Evolutionary conservation across 2,797 vertebrate species (phyloP), one percentile per base, ranked within the genome.

Genomic region (Austrolebias charrua): DNA sequence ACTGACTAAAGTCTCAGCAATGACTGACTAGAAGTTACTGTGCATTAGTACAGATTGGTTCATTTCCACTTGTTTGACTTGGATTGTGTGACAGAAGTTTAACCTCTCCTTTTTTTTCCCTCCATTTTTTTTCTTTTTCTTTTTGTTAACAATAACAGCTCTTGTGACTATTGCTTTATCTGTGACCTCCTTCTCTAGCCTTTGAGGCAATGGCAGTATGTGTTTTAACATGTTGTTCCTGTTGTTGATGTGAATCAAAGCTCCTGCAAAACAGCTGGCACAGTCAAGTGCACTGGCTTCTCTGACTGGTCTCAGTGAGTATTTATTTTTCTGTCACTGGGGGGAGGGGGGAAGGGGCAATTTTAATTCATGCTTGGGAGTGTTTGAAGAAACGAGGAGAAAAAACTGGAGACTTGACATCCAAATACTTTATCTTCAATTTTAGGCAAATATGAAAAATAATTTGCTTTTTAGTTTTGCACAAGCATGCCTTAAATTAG

Each of bases 211-310:
- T 96, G 96, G 95, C 95, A 95, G 94, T 98, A 96, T 98, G 96
- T 98, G 96, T 99, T 96, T 99, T 99, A 99, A 99, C 98, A 97
- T 99, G 95, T 98, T 99, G 96, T 97, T 98, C 97, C 98, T 98
- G 97, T 98, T 99, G 97, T 98, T 99, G 97, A 98, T 99, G 98
- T 99, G 98, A 99, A 98, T 98, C 97, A 98, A 99, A 99, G 98
- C 98, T 96, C 98, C 98, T 98, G 97, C 98, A 97, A 99, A 98
- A 95, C 98, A 99, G 96, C 96, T 99, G 96, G 97, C 96, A 97
- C 96, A 98, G 98, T 99, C 97, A 96, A 99, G 96, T 98, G 98
- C 97, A 96, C 94, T 99, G 97, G 96, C 97, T 97, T 99, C 98
- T 95, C 96, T 99, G 88, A 96, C 96, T 89, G 97, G 96, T 92